These are phyloP conservation scores for Pygocentrus nattereri DNA, from an alignment of 2,797 vertebrate genomes.

Conservation along the genomic window DNA sequence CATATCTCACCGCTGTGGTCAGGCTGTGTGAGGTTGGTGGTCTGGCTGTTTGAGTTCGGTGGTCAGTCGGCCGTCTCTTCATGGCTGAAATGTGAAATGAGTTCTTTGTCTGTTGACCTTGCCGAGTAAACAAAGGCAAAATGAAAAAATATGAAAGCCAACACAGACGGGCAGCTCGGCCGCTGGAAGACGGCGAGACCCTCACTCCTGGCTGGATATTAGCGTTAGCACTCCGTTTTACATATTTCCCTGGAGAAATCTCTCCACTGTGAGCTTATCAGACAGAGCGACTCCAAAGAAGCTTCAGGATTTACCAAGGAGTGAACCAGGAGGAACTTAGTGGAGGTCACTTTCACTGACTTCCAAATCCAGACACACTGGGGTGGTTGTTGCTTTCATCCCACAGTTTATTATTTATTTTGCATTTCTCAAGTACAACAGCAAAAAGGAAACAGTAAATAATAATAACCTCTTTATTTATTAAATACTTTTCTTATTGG, in stretches of 20 bases:
- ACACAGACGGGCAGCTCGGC: background rate
- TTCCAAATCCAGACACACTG: background rate
- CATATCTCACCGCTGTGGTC: background rate
- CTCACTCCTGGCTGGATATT: background rate
- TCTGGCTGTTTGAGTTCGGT: constrained; percentile 25
- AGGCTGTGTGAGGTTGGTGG: constrained; percentile 27
- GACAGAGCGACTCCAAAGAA: background rate
- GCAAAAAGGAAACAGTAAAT: too few relatives aligned
- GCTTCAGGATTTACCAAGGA: background rate
- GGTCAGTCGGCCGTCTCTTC: constrained; percentile 1
- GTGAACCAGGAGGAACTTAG: background rate
- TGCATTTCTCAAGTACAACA: too few relatives aligned
- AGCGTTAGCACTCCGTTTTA: background rate
- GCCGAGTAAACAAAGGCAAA: constrained; percentile 38
- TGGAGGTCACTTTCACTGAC: background rate
- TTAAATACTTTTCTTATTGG: too few relatives aligned
- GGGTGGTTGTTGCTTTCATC: too few relatives aligned
- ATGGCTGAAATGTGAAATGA: constrained; percentile 42
- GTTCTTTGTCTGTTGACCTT: constrained; percentile 45
- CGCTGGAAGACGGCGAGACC: background rate
- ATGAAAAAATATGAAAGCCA: constrained; percentile 28
- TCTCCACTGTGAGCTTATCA: background rate
- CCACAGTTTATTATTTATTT: too few relatives aligned
- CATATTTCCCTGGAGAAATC: constrained; percentile 11
- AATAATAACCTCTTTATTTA: too few relatives aligned